Evolutionary conservation across 1,140 invertebrate species (phyloP).

Genomic region (Temnothorax curvispinosus): DNA sequence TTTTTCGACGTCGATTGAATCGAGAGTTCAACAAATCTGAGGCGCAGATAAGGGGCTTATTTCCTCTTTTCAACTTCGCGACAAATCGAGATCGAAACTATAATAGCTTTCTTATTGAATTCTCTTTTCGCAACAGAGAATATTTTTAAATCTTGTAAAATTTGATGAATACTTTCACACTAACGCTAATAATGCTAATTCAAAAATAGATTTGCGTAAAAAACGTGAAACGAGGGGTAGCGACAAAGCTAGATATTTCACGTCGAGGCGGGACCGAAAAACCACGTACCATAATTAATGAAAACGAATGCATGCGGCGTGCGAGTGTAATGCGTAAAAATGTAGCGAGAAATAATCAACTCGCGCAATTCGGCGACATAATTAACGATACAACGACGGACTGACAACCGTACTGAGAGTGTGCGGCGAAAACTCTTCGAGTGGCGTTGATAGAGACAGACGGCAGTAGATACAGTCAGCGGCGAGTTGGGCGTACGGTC

Average conservation of each 20-base stretch:
- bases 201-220: neutral
- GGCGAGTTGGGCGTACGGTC: slow-evolving; percentile 71
- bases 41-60: slow-evolving; percentile 7
- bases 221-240: neutral
- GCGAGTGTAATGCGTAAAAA: slow-evolving; percentile 30
- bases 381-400: slow-evolving; percentile 46
- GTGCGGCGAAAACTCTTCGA: slow-evolving; percentile 41
- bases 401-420: neutral
- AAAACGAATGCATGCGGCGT: slow-evolving; percentile 14
- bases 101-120: neutral
- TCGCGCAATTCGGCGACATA: slow-evolving; percentile 41
- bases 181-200: neutral
- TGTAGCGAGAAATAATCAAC: slow-evolving; percentile 50
- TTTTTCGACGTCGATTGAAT: slow-evolving; percentile 19
- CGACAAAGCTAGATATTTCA: neutral
- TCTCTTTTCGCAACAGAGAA: neutral
- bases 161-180: neutral
- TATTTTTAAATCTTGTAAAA: neutral
- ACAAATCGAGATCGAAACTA: neutral
- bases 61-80: neutral
- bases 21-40: slow-evolving; percentile 10
- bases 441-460: slow-evolving; percentile 55
- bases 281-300: slow-evolving; percentile 26
- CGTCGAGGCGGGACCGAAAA: neutral
- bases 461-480: slow-evolving; percentile 65